A percentile compares a stretch with the other conserved stretches of the same genome.
phyloP scores from a whole-genome alignment of 2,888 invertebrate species.

The Drosophila percnosoma region DNA sequence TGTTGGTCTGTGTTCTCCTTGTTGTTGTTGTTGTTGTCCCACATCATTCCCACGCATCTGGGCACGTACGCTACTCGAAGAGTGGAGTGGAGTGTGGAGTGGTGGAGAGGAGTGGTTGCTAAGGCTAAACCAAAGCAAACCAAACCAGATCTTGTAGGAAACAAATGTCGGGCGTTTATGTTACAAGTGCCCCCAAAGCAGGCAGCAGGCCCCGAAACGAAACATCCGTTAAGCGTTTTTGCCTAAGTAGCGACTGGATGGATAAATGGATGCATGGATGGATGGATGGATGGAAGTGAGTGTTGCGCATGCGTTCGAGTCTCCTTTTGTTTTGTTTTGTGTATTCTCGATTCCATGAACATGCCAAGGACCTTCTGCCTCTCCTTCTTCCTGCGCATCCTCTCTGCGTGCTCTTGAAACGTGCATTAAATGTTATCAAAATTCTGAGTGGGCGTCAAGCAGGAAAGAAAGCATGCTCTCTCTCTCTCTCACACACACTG shows the following conservation, averaged over 20 bases:
- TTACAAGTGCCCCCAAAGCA: conserved; percentile 70
- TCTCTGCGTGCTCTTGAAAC: conserved; percentile 36
- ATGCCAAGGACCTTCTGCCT: conserved; percentile 37
- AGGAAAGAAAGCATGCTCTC: conserved; percentile 21
- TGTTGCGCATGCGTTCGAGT: conserved; percentile 47
- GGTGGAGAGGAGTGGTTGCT: conserved; percentile 24
- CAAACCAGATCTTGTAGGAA: conserved; percentile 64
- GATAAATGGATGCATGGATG: not conserved
- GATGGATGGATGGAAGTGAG: not conserved
- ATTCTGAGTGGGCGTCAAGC: conserved; percentile 40
- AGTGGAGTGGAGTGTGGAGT: conserved; percentile 52
- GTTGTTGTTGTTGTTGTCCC: conserved; percentile 46
- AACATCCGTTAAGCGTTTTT: conserved; percentile 78
- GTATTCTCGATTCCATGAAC: conserved; percentile 51
- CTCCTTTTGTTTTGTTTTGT: conserved; percentile 23
- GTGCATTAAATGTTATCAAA: conserved; percentile 30
- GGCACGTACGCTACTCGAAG: conserved; percentile 77
- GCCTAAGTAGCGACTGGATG: conserved; percentile 56
- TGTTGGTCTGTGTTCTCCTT: conserved; percentile 19
- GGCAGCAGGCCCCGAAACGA: conserved; percentile 34
- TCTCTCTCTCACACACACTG: conserved; percentile 20
- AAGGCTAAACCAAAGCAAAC: conserved; percentile 9
- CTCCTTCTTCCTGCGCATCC: conserved; percentile 34
- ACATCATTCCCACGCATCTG: conserved; percentile 80
- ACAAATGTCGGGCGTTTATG: conserved; percentile 79